Evolutionary conservation across 2,113 vertebrate species (phyloP), one percentile per base, ranked within the genome.

Genomic region (Solea solea): DNA sequence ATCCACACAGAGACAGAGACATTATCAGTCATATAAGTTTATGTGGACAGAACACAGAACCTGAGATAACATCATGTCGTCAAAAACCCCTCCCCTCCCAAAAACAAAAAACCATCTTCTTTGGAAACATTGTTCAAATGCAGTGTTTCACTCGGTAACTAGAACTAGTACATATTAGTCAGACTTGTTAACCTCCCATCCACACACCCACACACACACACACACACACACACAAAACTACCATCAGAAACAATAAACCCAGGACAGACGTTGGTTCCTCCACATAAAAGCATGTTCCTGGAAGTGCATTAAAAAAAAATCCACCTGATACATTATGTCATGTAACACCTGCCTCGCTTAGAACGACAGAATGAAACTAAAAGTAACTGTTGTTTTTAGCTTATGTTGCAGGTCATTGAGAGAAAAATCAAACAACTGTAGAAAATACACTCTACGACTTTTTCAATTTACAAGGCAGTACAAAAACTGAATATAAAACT

Each of bases 401-500:
- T 93, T 91, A 92, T 92, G 73, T 81, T 78, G 84, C 81, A 83
- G 84, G 51, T 78, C 78, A 66, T 45, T 67, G 64, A 65, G 79
- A 78, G 34, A 34, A 5, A 34, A 34, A 34, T 5, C 39, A 78
- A 57, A 68, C 69, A 51, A 49, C 34, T 61, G 64, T 70, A 82
- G 60, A 89, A 85, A 90, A 80, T 80, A 87, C 55, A 87, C 41
- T 65, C 65, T 61, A 76, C 85, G 86, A 86, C 63, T 34, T 80
- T 64, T 80, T 60, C 72, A 62, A 83, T 74, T 80, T 82, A 78
- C 69, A 80, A 72, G 11, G 8, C 82, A 86, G 72, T 86, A 89
- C 76, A 91, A 89, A 88, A 86, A 82, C 76, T 84, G 71, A 83
- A 81, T 82, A 86, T 76, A 84, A 85, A 90, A 87, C 88, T 84